These are phyloP conservation scores for Microtus californicus DNA, from an alignment of 2,797 vertebrate species.

Conservation along the genomic window DNA sequence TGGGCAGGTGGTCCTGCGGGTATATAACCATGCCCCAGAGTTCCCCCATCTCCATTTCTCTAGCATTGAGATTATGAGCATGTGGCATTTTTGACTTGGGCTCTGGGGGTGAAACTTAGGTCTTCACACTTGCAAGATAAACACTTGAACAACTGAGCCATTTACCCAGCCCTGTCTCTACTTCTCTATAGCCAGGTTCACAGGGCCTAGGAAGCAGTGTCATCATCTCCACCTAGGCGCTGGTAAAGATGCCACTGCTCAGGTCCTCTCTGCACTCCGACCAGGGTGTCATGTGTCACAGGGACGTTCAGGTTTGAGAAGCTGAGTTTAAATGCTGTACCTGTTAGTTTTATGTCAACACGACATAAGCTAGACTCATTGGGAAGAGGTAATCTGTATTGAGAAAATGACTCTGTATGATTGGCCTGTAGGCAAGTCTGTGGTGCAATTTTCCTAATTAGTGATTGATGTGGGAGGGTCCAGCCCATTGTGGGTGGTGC, in stretches of 20 bases:
- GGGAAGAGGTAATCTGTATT: neutral
- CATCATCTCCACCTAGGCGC: fast-evolving
- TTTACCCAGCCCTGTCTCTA: too few relatives aligned
- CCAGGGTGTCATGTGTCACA: neutral
- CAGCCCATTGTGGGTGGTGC: too few relatives aligned
- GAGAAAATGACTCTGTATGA: neutral
- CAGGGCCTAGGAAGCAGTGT: neutral
- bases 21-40: neutral
- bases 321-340: too few relatives aligned
- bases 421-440: neutral
- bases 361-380: neutral
- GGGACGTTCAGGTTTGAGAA: fast-evolving
- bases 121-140: neutral
- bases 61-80: neutral
- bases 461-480: neutral
- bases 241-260: fast-evolving
- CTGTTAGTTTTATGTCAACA: neutral
- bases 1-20: neutral
- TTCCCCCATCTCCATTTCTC: neutral
- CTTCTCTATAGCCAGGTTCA: neutral
- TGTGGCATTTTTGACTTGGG: neutral
- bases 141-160: neutral
- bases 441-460: neutral
- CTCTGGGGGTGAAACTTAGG: neutral
- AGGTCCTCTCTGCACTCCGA: neutral